Conservation (phyloP, 1,140 invertebrate genomes). For the Listronotus bonariensis region DNA sequence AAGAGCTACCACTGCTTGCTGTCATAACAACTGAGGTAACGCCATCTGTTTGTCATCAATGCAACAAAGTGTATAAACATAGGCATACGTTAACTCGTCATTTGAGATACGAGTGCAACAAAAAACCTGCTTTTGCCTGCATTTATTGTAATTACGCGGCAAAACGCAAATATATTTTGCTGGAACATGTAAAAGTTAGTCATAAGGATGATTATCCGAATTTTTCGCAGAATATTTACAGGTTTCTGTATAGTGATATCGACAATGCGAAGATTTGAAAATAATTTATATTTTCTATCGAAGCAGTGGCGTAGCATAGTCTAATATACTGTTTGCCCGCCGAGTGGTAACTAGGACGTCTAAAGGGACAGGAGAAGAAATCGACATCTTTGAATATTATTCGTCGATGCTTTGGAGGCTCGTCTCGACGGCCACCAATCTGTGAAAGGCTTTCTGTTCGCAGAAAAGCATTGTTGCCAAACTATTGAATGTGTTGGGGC, state of each 20-base stretch:
- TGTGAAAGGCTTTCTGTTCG: no score
- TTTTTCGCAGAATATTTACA: conserved; percentile 31
- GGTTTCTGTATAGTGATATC: conserved; percentile 20
- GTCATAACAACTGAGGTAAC: background rate
- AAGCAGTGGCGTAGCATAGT: no score
- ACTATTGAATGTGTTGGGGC: no score
- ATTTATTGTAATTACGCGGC: conserved; percentile 64
- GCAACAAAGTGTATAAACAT: conserved; percentile 46
- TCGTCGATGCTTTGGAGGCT: no score
- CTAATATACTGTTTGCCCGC: no score
- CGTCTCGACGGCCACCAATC: no score
- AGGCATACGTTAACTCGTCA: conserved; percentile 59
- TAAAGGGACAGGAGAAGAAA: no score
- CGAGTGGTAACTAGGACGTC: no score
- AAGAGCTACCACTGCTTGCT: background rate
- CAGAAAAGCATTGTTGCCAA: no score
- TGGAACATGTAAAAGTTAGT: conserved; percentile 25
- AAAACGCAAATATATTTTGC: conserved; percentile 26
- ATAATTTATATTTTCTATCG: background rate
- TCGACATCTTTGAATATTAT: no score
- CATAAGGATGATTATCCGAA: conserved; percentile 25
- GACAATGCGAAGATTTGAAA: conserved; percentile 5
- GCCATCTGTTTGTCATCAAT: conserved; percentile 27
- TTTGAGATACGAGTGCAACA: conserved; percentile 61
- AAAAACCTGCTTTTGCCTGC: conserved; percentile 65